A percentile compares a stretch with the other conserved stretches of the same genome.
Conservation (phyloP, 2,888 invertebrate species). For the Maniola hyperantus region DNA sequence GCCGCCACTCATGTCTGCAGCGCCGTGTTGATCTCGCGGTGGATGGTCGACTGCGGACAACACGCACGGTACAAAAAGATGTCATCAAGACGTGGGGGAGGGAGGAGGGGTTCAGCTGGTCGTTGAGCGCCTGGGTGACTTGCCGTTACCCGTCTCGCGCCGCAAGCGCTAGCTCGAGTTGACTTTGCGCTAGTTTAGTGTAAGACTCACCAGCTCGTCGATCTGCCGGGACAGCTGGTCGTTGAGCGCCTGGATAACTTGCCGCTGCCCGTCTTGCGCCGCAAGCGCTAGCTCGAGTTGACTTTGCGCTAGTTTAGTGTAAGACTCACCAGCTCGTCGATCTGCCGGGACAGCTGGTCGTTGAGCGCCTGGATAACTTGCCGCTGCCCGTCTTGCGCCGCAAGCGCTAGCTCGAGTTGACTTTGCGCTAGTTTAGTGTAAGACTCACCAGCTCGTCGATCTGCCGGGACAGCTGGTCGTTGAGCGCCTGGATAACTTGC, state of each 20-base stretch:
- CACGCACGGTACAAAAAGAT: background rate
- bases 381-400: constrained; percentile 91
- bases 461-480: constrained; percentile 91
- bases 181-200: constrained; percentile 90
- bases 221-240: constrained; percentile 91
- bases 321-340: constrained; percentile 88
- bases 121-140: constrained; percentile 90
- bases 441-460: constrained; percentile 88
- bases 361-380: constrained; percentile 91
- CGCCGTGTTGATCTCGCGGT: constrained; percentile 92
- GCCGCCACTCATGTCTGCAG: constrained; percentile 86
- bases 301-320: constrained; percentile 89
- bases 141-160: constrained; percentile 92
- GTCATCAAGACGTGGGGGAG: too few relatives aligned
- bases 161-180: constrained; percentile 89
- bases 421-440: constrained; percentile 90
- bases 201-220: constrained; percentile 87
- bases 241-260: constrained; percentile 91
- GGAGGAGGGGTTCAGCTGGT: too few relatives aligned
- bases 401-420: constrained; percentile 89
- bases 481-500: constrained; percentile 90
- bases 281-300: constrained; percentile 90
- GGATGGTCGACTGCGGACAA: constrained; percentile 84
- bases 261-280: constrained; percentile 91
- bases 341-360: constrained; percentile 90